phyloP scores from a whole-genome alignment of 2,113 vertebrate genomes.

The Accipiter virgatus region DNA sequence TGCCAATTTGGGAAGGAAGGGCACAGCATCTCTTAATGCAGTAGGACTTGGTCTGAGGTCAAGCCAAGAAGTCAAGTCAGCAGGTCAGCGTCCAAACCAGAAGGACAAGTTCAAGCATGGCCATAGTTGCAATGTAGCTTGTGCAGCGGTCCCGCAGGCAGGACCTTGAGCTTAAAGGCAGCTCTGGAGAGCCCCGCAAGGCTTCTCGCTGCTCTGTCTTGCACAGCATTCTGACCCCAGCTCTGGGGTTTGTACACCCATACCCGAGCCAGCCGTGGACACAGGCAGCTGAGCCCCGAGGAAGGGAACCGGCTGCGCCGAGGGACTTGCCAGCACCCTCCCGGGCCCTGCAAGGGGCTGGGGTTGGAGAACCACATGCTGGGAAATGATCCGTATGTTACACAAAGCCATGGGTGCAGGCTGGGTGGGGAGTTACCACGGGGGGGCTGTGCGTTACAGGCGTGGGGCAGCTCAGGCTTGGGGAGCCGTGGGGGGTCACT shows the following conservation, averaged over 20 bases:
- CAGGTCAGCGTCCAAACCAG: not conserved
- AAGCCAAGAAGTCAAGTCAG: not conserved
- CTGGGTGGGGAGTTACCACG: not conserved
- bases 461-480: not conserved
- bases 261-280: not conserved
- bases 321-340: not conserved
- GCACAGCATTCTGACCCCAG: not conserved
- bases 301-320: not conserved
- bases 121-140: not conserved
- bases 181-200: not conserved
- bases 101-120: not conserved
- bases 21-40: not conserved
- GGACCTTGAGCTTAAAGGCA: not conserved
- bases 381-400: not conserved
- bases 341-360: not conserved
- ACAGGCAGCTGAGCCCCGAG: not conserved
- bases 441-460: not conserved
- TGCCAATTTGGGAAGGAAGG: not conserved
- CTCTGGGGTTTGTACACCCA: not conserved
- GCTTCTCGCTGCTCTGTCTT: not conserved
- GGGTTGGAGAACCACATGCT: not conserved
- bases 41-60: not conserved
- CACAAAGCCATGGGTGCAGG: not conserved
- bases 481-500: rapidly evolving
- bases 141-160: rapidly evolving